Conservation (phyloP, 2,113 vertebrate genomes). For the Rhinoderma darwinii region DNA sequence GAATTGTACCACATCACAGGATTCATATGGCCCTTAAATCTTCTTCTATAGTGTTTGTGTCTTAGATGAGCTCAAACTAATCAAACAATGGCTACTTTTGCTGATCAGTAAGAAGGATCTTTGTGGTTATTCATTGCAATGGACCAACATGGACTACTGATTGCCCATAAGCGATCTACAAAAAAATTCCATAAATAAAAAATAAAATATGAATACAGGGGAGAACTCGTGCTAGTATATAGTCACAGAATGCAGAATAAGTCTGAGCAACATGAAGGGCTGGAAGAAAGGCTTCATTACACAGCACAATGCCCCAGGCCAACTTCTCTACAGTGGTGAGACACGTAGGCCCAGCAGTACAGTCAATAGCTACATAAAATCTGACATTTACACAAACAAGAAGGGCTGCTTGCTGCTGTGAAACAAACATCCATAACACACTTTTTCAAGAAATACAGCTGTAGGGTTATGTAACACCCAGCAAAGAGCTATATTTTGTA, state of each 20-base stretch:
- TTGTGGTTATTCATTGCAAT: conserved; percentile 50
- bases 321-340: conserved; percentile 55
- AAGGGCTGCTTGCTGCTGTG: conserved; percentile 64
- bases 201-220: conserved; percentile 44
- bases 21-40: conserved; percentile 49
- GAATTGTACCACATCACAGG: conserved; percentile 52
- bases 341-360: conserved; percentile 52
- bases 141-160: conserved; percentile 16
- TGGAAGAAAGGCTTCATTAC: conserved; percentile 64
- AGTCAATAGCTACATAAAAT: conserved; percentile 65
- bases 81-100: conserved; percentile 19
- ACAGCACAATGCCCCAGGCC: conserved; percentile 61
- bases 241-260: conserved; percentile 53
- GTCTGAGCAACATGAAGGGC: conserved; percentile 61
- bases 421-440: conserved; percentile 66
- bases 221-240: conserved; percentile 9
- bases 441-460: conserved; percentile 54
- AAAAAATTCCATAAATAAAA: conserved; percentile 32
- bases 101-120: conserved; percentile 62
- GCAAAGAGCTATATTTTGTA: rapidly evolving
- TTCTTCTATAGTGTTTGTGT: conserved; percentile 38
- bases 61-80: conserved; percentile 8
- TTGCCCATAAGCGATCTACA: not conserved
- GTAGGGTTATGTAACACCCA: conserved; percentile 52
- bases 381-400: conserved; percentile 68